phyloP scores from a whole-genome alignment of 2,888 invertebrate genomes.

The Drosophila conformis region DNA sequence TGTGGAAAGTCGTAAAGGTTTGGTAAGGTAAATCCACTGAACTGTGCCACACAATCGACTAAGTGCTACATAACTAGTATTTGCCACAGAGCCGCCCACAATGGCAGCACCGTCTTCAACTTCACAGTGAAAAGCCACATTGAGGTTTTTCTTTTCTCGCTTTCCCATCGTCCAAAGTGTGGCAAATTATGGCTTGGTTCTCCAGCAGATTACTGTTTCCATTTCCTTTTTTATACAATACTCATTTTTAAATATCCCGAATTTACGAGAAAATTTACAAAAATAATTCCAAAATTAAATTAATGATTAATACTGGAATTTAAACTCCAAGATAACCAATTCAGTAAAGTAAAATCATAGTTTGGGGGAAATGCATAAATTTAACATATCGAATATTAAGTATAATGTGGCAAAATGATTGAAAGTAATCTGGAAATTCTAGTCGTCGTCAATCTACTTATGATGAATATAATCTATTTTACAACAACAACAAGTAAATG shows the following conservation, averaged over 20 bases:
- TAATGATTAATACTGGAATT: neutral
- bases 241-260: too few relatives aligned
- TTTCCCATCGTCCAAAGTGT: neutral
- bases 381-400: neutral
- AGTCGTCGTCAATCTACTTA: neutral
- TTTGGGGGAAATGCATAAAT: too few relatives aligned
- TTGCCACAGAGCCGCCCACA: conserved; percentile 39
- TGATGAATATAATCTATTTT: neutral
- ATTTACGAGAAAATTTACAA: too few relatives aligned
- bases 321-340: neutral
- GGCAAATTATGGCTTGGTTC: conserved; percentile 4
- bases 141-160: neutral
- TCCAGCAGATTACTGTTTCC: neutral
- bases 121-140: neutral
- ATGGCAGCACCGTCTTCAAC: conserved; percentile 2
- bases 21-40: conserved; percentile 41
- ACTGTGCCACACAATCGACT: conserved; percentile 37
- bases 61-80: conserved; percentile 18
- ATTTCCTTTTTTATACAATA: too few relatives aligned
- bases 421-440: neutral
- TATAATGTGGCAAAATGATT: neutral
- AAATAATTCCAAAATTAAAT: neutral
- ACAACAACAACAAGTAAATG: neutral
- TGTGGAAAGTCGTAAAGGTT: conserved; percentile 45
- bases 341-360: neutral